Evolutionary conservation across 2,113 vertebrate genomes (phyloP), one percentile per base, ranked within the genome.

Genomic region (Melanerpes aurifrons): DNA sequence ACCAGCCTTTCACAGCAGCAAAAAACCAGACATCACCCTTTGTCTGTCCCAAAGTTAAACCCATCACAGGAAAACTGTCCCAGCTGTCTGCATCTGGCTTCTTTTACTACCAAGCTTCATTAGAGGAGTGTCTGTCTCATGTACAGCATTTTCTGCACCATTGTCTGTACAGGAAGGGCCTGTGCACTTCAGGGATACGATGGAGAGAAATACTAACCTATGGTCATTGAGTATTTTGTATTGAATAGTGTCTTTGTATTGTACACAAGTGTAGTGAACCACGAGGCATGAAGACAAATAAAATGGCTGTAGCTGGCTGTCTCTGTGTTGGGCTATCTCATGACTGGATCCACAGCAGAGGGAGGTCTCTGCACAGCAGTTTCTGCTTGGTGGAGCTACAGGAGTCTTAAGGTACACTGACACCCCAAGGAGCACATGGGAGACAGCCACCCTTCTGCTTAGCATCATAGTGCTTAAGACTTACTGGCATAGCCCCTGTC

Each of bases 221-320:
- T 97, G 96, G 91, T 95, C 79, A 93, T 87, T 96, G 92, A 96
- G 82, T 96, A 97, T 97, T 98, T 98, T 97, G 94, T 98, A 97
- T 97, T 92, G 95, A 96, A 62, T 94, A 89, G 82, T 96, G 96
- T 96, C 95, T 97, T 92, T 97, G 95, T 97, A 97, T 97, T 96
- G 97, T 95, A 97, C 96, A 89, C 95, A 94, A 94, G 94, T 97
- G 95, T 97, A 97, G 94, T 96, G 91, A 97, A 92, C 81, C 83
- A 96, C 96, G 94, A 95, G 90, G 95, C 97, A 98, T 97, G 96
- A 96, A 94, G 79, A 96, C 93, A 95, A 96, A 97, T 96, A 96
- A 97, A 97, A 86, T 93, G 90, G 66, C 91, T 94, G 86, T 96
- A 94, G 91, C 79, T 93, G 92, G 76, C 92, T 94, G 79, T 83